phyloP scores from a whole-genome alignment of 2,888 invertebrate genomes.

The Drosophila siamana region DNA sequence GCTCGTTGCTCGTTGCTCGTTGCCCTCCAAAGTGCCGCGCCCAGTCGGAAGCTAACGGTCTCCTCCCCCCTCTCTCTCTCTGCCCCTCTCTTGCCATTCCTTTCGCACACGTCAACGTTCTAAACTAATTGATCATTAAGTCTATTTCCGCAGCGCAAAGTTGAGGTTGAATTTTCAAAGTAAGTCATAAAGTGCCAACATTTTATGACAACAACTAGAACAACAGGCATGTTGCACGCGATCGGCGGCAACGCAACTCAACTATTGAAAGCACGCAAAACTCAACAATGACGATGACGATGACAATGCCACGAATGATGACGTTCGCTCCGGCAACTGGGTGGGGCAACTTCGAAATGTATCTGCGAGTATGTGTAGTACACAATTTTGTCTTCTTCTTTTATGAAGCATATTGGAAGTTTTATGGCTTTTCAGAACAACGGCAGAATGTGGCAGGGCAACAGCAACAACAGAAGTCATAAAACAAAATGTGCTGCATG shows the following conservation, averaged over 20 bases:
- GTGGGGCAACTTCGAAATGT: slow-evolving; percentile 34
- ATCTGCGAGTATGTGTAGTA: slow-evolving; percentile 26
- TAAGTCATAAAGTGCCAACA: slow-evolving; percentile 75
- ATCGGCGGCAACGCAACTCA: slow-evolving; percentile 30
- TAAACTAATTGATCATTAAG: slow-evolving; percentile 80
- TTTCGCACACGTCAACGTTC: slow-evolving; percentile 18
- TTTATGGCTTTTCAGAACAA: slow-evolving; percentile 62
- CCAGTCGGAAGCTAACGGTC: slow-evolving; percentile 74
- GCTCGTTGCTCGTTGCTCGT: too few species aligned
- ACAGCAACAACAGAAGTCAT: slow-evolving; percentile 46
- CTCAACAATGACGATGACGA: slow-evolving; percentile 15
- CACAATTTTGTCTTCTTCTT: slow-evolving; percentile 8
- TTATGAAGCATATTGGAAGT: slow-evolving; percentile 42
- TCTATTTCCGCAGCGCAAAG: slow-evolving; percentile 70
- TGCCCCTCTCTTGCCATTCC: neutral
- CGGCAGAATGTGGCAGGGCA: slow-evolving; percentile 4
- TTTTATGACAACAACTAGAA: slow-evolving; percentile 71
- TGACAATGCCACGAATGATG: slow-evolving; percentile 24
- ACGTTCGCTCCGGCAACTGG: slow-evolving; percentile 12
- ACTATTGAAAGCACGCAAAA: slow-evolving; percentile 39
- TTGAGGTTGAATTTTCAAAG: slow-evolving; percentile 50
- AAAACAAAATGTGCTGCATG: slow-evolving; percentile 73
- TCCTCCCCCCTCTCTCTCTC: neutral
- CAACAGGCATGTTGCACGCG: slow-evolving; percentile 71
- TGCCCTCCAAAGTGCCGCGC: slow-evolving; percentile 49